A percentile compares a stretch with the other conserved stretches of the same genome.
Conservation (phyloP, 2,888 invertebrate species). For the Plutella xylostella region DNA sequence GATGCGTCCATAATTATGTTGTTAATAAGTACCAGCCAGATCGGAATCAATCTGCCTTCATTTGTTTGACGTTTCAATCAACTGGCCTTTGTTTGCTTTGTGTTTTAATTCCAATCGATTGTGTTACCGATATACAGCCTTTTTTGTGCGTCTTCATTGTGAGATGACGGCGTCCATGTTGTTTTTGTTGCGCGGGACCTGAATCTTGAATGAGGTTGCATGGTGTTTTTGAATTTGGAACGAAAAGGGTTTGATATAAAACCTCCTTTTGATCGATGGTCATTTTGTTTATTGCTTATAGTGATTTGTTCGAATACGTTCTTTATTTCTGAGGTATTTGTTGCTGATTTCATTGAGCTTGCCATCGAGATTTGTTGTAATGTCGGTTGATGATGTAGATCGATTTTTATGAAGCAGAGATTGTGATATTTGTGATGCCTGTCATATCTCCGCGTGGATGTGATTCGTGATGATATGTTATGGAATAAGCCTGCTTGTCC, state of each 20-base stretch:
- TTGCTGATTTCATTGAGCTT: neutral
- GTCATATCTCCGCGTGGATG: conserved; percentile 4
- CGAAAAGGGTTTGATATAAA: too few species aligned
- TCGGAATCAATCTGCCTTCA: conserved; percentile 60
- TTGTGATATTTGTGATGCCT: conserved; percentile 6
- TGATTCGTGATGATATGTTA: conserved; percentile 7
- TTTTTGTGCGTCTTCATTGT: conserved; percentile 42
- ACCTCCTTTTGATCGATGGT: too few species aligned
- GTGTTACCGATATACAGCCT: conserved; percentile 64
- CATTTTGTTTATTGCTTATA: too few species aligned
- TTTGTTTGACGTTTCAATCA: conserved; percentile 68
- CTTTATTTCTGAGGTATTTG: too few species aligned
- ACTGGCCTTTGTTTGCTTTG: conserved; percentile 64
- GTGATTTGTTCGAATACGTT: too few species aligned
- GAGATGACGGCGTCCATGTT: conserved; percentile 30
- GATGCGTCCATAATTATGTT: conserved; percentile 60
- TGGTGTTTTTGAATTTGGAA: too few species aligned
- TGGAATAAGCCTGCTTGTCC: neutral
- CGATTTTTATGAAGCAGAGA: neutral
- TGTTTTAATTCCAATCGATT: conserved; percentile 63
- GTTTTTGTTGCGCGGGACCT: conserved; percentile 39
- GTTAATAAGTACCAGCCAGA: conserved; percentile 61
- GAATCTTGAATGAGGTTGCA: too few species aligned
- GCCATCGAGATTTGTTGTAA: neutral
- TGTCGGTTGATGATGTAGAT: neutral